Base-by-base conservation (phyloP, 1,140 invertebrate genomes). In the Cryptotermes secundus region DNA sequence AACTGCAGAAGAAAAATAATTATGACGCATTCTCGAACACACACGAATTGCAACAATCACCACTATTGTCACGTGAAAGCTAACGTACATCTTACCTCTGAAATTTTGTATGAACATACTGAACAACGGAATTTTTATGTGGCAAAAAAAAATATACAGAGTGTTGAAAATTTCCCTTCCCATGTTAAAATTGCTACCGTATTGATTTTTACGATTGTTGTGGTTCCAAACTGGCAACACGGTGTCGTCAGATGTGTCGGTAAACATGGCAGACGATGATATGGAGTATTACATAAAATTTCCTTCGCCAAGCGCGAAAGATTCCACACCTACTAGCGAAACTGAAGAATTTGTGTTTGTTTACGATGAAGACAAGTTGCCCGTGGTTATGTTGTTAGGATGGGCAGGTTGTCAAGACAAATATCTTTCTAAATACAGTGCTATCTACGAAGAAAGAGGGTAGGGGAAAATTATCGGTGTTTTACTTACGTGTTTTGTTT, bases 341-440 rank as follows among this genome's bases (percentile, higher is more conserved):
- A 88, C 87, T 31, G 85, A 86, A 59, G 91, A 93, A 84, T 93
- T 91, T 87, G 92, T 92, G 24, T 92, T 93, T 85, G 89, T 93
- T 16, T 91, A 91, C 83, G 89, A 92, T 84, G 92, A 93, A 72
- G 90, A 92, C 34, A 93, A 93, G 87, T 89, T 93, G 81, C 94
- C 95, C 19, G 92, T 96, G 2, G 92, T 96, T n/a, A 90, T 96
- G 86, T 87, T 96, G 3, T 90, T 96, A 82, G 95, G 95, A 53
- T 96, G 95, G 95, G 94, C 94, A 49, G 95, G 95, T 45, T 95
- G 95, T 88, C 91, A 94, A 87, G 95, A 96, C 87, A 92, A 93
- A 87, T 93, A 96, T 89, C 88, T 96, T 42, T 92, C 93, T 85
- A 96, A 96, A 87, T 96, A 96, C 89, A 94, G 94, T 14, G 92